A percentile compares a stretch with the other conserved stretches of the same genome.
Evolutionary conservation across 1,140 invertebrate genomes (phyloP).

Genomic region (Bombus terrestris): DNA sequence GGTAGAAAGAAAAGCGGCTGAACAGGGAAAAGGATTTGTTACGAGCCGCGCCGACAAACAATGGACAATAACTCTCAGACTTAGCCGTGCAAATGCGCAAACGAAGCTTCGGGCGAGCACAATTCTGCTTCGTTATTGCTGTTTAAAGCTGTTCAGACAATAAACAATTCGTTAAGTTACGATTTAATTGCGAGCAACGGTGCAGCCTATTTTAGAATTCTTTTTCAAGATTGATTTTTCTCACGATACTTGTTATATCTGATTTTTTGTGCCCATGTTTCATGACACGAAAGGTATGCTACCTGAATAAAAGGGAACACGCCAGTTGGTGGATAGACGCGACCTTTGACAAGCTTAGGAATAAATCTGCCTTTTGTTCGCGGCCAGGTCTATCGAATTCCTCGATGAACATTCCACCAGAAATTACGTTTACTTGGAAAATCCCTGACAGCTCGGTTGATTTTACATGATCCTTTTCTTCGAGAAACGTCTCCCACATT

Average conservation of each 20-base stretch:
- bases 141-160: background rate
- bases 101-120: background rate
- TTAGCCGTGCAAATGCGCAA: conserved; percentile 20
- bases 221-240: background rate
- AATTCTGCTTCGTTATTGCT: background rate
- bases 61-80: conserved; percentile 17
- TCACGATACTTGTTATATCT: background rate
- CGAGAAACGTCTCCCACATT: background rate
- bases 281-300: background rate
- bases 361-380: conserved; percentile 36
- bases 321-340: background rate
- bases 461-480: background rate
- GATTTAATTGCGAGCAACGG: background rate
- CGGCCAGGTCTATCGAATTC: conserved; percentile 20
- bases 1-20: conserved; percentile 18
- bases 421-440: conserved; percentile 32
- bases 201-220: background rate
- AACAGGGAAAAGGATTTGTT: background rate
- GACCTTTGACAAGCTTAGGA: conserved; percentile 7
- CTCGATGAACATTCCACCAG: conserved; percentile 6
- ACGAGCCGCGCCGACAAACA: background rate
- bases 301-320: background rate
- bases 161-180: background rate
- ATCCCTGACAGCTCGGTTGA: background rate
- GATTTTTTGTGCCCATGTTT: background rate